Evolutionary conservation across 1,140 invertebrate genomes (phyloP).

Genomic region (Prorops nasuta): DNA sequence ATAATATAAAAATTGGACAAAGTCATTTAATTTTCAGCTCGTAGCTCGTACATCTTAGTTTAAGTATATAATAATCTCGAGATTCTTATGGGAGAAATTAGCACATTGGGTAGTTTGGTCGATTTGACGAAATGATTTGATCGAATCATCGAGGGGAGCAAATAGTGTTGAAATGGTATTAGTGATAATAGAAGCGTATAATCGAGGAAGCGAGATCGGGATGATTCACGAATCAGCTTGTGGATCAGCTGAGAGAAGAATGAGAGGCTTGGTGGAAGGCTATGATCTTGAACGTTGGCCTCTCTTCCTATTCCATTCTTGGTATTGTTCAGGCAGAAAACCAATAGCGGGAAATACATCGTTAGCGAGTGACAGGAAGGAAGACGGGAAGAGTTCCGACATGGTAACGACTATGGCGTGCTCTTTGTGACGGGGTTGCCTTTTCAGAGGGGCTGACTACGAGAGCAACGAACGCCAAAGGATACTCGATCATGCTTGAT

Average conservation of each 20-base stretch:
- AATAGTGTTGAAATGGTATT: constrained; percentile 12
- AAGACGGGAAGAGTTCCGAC: constrained; percentile 29
- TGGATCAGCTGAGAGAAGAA: constrained; percentile 12
- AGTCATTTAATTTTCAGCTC: no score
- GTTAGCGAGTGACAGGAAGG: constrained; percentile 39
- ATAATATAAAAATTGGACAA: no score
- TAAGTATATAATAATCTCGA: no score
- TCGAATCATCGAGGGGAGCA: constrained; percentile 2
- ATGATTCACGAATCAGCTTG: constrained; percentile 20
- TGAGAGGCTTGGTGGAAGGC: not conserved
- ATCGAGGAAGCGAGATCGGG: constrained; percentile 16
- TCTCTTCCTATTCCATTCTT: constrained; percentile 12
- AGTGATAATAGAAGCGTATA: constrained; percentile 21
- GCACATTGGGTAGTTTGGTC: no score
- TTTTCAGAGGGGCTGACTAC: no score
- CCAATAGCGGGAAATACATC: constrained; percentile 50
- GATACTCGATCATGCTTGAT: no score
- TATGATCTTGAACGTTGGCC: not conserved
- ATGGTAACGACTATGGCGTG: constrained; percentile 32
- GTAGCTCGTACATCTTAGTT: no score
- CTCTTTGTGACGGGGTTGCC: constrained; percentile 12
- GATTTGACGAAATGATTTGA: no score
- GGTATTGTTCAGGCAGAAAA: constrained; percentile 45
- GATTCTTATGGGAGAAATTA: no score
- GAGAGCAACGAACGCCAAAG: not conserved